These are phyloP conservation scores for Arion vulgaris DNA, from an alignment of 1,140 invertebrate species.

Conservation along the genomic window DNA sequence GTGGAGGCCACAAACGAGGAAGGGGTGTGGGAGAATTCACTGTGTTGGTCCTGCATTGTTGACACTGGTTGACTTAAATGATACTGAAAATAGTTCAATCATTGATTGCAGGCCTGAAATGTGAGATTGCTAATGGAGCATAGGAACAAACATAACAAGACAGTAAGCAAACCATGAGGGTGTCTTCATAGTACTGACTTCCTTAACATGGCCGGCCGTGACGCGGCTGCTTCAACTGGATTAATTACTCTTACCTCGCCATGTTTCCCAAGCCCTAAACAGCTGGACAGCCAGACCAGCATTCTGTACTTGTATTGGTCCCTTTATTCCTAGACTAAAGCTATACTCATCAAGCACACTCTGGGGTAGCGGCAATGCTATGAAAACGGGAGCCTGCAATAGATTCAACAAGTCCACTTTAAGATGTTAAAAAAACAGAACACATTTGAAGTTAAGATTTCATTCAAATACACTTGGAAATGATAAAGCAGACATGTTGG, in stretches of 20 bases:
- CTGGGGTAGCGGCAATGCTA: constrained; percentile 76
- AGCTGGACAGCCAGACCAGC: constrained; percentile 88
- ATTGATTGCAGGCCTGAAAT: background rate
- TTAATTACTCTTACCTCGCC: background rate
- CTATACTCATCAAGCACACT: constrained; percentile 70
- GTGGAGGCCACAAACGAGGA: background rate
- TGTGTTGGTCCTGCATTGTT: background rate
- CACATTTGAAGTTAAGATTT: too few relatives aligned
- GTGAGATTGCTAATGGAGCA: background rate
- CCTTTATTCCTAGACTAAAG: constrained; percentile 72
- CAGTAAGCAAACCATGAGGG: background rate
- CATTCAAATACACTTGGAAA: too few relatives aligned
- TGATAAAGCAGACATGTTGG: too few relatives aligned
- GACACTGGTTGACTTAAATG: background rate
- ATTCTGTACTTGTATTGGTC: constrained; percentile 80
- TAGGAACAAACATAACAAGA: background rate
- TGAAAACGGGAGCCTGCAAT: constrained; percentile 77
- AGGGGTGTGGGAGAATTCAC: background rate
- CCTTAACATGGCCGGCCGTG: background rate
- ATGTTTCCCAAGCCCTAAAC: constrained; percentile 78
- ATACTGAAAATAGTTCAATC: background rate
- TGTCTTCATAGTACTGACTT: background rate
- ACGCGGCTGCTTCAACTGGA: background rate
- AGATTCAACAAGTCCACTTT: background rate
- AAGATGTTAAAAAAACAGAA: too few relatives aligned